A percentile compares a stretch with the other conserved stretches of the same genome.
These are phyloP conservation scores for Typhlichthys subterraneus DNA, from an alignment of 2,797 vertebrate species.

Conservation along the genomic window DNA sequence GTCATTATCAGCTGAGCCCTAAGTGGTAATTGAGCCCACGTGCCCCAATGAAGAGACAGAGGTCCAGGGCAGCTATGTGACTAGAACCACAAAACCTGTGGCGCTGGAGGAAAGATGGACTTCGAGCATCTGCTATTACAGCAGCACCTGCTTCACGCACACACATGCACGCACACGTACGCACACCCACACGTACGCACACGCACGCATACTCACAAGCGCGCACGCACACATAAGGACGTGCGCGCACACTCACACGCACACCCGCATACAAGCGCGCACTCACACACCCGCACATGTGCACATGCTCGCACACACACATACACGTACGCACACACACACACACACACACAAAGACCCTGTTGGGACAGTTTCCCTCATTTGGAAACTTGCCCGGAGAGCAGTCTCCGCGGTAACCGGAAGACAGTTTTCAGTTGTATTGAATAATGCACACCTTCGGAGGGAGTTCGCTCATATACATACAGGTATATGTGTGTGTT, in stretches of 20 bases:
- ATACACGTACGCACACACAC: too few relatives aligned
- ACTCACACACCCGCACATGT: too few relatives aligned
- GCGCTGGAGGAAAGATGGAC: conserved; percentile 23
- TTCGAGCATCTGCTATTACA: conserved; percentile 30
- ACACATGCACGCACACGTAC: too few relatives aligned
- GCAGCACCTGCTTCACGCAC: too few relatives aligned
- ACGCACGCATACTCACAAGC: too few relatives aligned
- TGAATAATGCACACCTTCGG: conserved; percentile 40
- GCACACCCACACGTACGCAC: too few relatives aligned
- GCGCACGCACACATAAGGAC: too few relatives aligned
- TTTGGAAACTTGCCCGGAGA: conserved; percentile 21
- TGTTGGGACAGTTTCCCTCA: background rate
- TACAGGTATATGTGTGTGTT: conserved; percentile 10
- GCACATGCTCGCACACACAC: too few relatives aligned
- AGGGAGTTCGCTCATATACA: conserved; percentile 2
- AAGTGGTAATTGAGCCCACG: conserved; percentile 54
- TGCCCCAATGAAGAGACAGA: conserved; percentile 34
- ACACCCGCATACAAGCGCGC: too few relatives aligned
- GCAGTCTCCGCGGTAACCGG: conserved; percentile 16
- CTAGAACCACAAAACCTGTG: conserved; percentile 46
- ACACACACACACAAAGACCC: too few relatives aligned
- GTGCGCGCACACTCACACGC: too few relatives aligned
- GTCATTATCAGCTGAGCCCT: conserved; percentile 46
- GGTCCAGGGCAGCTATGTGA: conserved; percentile 32
- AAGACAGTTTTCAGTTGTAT: conserved; percentile 27